Base-by-base conservation (phyloP, 2,888 invertebrate genomes). In the Drosophila neonasuta region DNA sequence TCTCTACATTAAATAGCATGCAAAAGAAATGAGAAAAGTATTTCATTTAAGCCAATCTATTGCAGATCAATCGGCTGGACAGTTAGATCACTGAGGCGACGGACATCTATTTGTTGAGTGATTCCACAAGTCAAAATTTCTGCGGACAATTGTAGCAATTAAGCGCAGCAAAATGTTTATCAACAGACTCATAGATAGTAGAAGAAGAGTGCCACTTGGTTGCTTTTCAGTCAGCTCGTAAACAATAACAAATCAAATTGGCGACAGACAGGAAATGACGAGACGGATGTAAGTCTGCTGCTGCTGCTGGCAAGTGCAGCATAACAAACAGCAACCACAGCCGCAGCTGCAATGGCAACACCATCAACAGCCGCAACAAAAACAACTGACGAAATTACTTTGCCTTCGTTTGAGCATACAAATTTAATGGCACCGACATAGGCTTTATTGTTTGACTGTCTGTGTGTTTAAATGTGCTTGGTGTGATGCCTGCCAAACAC, bases 231-330 rank as follows among this genome's bases (percentile, higher is more conserved):
- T 42, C 68, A 58, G 32, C 59, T 50, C 48, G 74, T 63, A 76
- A 70, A 74, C 78, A 76, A 77, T 74, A 74, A 74, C 78, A 74
- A 76, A 74, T 77, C 74, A 77, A 77, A 74, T 58, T 70, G 70
- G 58, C 74, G 70, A 63, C 74, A 77, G 74, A 65, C 73, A 67
- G 67, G 51, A 67, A 76, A 39, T 36, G 58, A 34, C 49, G 56
- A 58, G 61, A 32, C 71, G 74, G 78, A 78, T 61, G 73, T 50
- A 56, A 49, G 71, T 74, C 64, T 60, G 61, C n/a, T 59, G 57
- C 50, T 54, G 63, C 11, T 57, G 54, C 50, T 59, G 63, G 59
- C 71, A 59, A 68, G 58, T 58, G 74, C 68, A 68, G 75, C 70
- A 74, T 74, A 71, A 57, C 71, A 75, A 68, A 59, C 54, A 70